Percentiles rank a stretch among this genome's conserved stretches.
Conservation (phyloP, 2,797 vertebrate genomes). For the Sebastes matsubarae region DNA sequence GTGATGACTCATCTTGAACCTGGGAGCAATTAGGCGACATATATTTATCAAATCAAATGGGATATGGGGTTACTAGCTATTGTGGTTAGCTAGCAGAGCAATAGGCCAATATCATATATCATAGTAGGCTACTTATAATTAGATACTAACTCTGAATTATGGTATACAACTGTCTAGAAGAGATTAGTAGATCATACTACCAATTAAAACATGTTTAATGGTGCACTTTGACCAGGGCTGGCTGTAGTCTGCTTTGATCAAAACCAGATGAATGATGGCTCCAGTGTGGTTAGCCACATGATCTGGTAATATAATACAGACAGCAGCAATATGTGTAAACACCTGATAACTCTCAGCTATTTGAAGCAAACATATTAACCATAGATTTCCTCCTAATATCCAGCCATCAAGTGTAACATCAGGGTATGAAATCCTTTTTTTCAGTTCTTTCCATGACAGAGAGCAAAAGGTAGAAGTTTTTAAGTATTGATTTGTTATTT, state of each 20-base stretch:
- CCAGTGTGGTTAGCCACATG: slow-evolving; percentile 1
- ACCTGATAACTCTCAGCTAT: neutral
- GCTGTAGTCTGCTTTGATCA: slow-evolving; percentile 15
- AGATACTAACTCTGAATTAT: neutral
- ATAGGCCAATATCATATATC: neutral
- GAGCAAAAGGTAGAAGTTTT: neutral
- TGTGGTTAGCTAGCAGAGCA: neutral
- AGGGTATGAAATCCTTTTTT: neutral
- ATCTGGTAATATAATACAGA: neutral
- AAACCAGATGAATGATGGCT: neutral
- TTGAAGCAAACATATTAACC: neutral
- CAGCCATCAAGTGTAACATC: neutral
- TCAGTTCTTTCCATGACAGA: neutral
- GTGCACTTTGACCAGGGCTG: slow-evolving; percentile 16
- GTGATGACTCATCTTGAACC: neutral
- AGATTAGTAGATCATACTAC: neutral
- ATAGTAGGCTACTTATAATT: neutral
- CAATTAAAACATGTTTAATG: neutral
- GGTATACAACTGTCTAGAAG: neutral
- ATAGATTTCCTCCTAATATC: neutral
- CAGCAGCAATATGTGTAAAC: neutral
- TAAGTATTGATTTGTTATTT: neutral
- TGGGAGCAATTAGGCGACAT: neutral
- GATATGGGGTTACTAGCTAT: neutral
- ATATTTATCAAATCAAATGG: too few species aligned